These are phyloP conservation scores for Neolamprologus kungweensis DNA, from an alignment of 2,113 vertebrate species.

Conservation along the genomic window DNA sequence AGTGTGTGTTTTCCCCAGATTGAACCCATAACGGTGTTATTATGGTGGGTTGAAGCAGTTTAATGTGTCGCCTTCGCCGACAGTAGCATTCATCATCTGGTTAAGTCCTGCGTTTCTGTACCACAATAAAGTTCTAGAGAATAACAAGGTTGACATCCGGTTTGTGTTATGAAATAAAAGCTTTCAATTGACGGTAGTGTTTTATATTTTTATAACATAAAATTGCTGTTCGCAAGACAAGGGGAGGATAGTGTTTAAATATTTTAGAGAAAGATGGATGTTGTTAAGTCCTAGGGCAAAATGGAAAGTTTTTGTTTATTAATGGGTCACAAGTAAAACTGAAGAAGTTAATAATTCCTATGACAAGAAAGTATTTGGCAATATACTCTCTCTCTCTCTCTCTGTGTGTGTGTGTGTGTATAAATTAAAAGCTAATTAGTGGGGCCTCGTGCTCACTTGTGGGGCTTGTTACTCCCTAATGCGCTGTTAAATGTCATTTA, in stretches of 20 bases:
- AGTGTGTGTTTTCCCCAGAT: constrained; percentile 37
- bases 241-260: neutral
- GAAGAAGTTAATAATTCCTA: neutral
- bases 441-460: neutral
- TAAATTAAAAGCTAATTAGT: neutral
- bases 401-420: fast-evolving
- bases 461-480: neutral
- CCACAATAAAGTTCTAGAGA: neutral
- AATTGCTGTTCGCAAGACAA: neutral
- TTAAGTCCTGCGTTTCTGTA: constrained; percentile 37
- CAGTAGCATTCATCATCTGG: constrained; percentile 48
- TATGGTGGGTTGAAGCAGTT: constrained; percentile 7
- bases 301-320: neutral
- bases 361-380: neutral
- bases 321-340: neutral
- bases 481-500: neutral
- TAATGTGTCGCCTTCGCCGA: constrained; percentile 16
- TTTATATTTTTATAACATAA: neutral
- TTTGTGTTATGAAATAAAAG: neutral
- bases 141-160: neutral
- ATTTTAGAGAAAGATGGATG: neutral
- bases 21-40: neutral
- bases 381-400: neutral
- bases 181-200: neutral
- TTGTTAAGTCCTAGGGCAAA: neutral